phyloP scores from a whole-genome alignment of 1,140 invertebrate species.

The Holotrichia oblita region DNA sequence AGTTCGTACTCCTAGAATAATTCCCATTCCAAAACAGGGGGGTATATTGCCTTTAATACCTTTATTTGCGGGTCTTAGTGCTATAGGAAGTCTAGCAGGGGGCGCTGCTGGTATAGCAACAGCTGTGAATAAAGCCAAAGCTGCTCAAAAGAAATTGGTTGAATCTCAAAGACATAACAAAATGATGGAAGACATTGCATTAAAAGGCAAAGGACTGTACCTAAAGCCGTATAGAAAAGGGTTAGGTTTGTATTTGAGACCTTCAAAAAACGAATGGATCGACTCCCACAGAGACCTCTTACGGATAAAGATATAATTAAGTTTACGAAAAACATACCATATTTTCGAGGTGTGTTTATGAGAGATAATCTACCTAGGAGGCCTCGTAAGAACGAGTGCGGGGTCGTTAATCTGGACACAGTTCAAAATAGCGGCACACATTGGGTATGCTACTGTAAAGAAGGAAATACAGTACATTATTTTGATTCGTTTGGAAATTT shows the following conservation, averaged over 20 bases:
- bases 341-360: conserved; percentile 55
- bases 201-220: conserved; percentile 37
- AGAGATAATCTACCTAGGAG: conserved; percentile 49
- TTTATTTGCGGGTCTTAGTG: conserved; percentile 58
- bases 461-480: conserved; percentile 8
- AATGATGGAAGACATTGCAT: conserved; percentile 49
- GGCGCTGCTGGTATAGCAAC: conserved; percentile 54
- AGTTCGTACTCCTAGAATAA: conserved; percentile 52
- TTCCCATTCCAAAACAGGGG: conserved; percentile 57
- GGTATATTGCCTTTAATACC: conserved; percentile 56
- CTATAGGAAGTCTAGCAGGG: conserved; percentile 54
- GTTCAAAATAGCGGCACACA: conserved; percentile 22
- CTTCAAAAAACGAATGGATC: conserved; percentile 47
- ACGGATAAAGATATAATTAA: conserved; percentile 51
- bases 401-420: conserved; percentile 37
- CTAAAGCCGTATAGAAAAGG: conserved; percentile 36
- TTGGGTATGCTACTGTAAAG: conserved; percentile 37
- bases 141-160: conserved; percentile 45
- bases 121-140: conserved; percentile 44
- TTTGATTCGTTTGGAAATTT: conserved; percentile 42
- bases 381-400: conserved; percentile 26
- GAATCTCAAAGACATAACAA: conserved; percentile 55
- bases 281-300: conserved; percentile 50
- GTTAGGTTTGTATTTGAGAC: conserved; percentile 47
- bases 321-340: conserved; percentile 52